Base-by-base conservation (phyloP, 2,797 vertebrate species). In the Arremon aurantiirostris region DNA sequence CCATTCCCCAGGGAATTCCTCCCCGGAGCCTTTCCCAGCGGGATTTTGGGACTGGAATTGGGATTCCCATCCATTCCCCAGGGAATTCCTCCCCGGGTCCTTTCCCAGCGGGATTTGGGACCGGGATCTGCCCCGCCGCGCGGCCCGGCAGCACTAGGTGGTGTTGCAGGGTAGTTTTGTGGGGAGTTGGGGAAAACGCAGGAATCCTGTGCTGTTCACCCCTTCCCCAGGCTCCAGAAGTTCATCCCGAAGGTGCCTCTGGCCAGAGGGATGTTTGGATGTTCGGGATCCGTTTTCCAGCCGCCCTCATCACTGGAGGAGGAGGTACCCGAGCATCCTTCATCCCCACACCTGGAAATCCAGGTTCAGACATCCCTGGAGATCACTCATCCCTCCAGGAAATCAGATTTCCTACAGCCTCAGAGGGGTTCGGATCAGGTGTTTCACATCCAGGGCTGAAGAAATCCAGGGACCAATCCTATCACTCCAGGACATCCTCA, bases 151-250 rank as follows among this genome's bases (percentile, higher is more conserved):
- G 82, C 92, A 72, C 90, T 72, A 82, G 88, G 76, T 64, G 85
- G 88, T 90, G 92, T 87, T 85, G 79, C 79, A 82, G 90, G 19
- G 88, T 89, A 72, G 82, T 84, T 91, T 46, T 89, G 59, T 23
- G 80, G 72, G 50, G 34, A 85, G 50, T 42, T 50, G 55, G 13
- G 41, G 17, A 60, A 91, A 69, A 42, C 22, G 28, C 22, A 14
- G 32, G 13, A 2, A 16, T 60, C 75, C 28, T 17, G 16, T 2
- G 9, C 42, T 8, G 26, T 24, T 52, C 11, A 5, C 9, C 75
- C n/a, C 65, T 57, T 66, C 44, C 39, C 71, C 4, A 27, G 41
- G 4, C 24, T 47, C 28, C 13, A 8, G 3, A 22, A 8, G 12
- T 3, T 44, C 8, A 2, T 8, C 21, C 42, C 14, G 7, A n/a